phyloP scores from a whole-genome alignment of 2,888 invertebrate species.

The Lasioglossum calceatum region DNA sequence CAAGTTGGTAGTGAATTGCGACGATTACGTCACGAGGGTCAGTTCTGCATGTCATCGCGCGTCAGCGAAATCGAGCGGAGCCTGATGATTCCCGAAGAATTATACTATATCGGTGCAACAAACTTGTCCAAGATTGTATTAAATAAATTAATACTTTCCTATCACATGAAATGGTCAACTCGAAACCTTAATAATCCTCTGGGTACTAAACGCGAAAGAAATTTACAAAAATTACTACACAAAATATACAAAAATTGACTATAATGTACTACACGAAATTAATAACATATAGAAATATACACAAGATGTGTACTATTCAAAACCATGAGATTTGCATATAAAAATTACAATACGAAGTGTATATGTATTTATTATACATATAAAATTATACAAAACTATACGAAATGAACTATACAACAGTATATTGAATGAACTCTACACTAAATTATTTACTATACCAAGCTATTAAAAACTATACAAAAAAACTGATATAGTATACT shows the following conservation, averaged over 20 bases:
- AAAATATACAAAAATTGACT: not conserved
- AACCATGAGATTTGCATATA: no score
- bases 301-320: no score
- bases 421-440: no score
- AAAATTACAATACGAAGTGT: not conserved
- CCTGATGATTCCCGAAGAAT: constrained; percentile 19
- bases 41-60: constrained; percentile 68
- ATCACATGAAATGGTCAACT: not conserved
- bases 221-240: no score
- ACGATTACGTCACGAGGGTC: constrained; percentile 61
- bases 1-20: constrained; percentile 40
- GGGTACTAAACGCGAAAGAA: not conserved
- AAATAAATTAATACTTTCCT: not conserved
- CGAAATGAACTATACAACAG: no score
- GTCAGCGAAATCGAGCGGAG: constrained; percentile 61
- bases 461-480: not conserved
- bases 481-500: not conserved
- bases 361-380: not conserved
- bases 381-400: not conserved
- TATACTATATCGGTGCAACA: not conserved
- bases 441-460: not conserved
- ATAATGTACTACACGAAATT: not conserved
- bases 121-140: not conserved
- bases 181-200: not conserved
- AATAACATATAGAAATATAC: not conserved